Evolutionary conservation across 2,888 invertebrate species (phyloP), one percentile per base, ranked within the genome.

Genomic region (Phymatocera aterrima): DNA sequence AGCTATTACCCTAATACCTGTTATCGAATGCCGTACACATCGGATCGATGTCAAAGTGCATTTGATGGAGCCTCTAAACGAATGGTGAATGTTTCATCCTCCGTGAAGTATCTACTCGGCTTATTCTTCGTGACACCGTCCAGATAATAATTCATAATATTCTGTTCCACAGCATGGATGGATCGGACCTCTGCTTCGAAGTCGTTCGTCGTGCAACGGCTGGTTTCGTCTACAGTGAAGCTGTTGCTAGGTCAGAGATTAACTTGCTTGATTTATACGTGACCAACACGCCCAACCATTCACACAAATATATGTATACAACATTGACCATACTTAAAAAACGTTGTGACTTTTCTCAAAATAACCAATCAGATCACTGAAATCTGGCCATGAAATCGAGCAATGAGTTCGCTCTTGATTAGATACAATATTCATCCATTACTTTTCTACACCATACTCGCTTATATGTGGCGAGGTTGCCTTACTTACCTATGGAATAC

Each of bases 221-320:
- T 77, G 99, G 99, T 82, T 99, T 99, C 92, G 98, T 98, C 80
- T 99, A 99, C 92, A 99, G 99, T 89, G 99, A 99, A 93, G 98
- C 99, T 60, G 99, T 99, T 77, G 98, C 98, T 83, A 99, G 98
- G 98, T 98, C 65, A 60, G 43, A 28, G 18, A 51, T 61, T 61
- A 40, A 24, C 15, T 24, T 79, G 18, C 3, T 37, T 80, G 10
- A 31, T 70, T 65, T 74, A 12, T 57, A 21, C 12, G 28, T 75
- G 12, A 6, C 46, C 15, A 46, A 40, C 15, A 15, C 5, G n/a
- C 3, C 3, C 5, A 46, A n/a, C 15, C 4, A 46, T n/a, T n/a
- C 4, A 46, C 3, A 15, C 15, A n/a, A n/a, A n/a, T 15, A 0
- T n/a, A 51, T 18, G 18, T 8, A 18, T 15, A 6, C 15, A n/a